Evolutionary conservation across 2,888 invertebrate genomes (phyloP).

Genomic region (Pyrgus malvae): DNA sequence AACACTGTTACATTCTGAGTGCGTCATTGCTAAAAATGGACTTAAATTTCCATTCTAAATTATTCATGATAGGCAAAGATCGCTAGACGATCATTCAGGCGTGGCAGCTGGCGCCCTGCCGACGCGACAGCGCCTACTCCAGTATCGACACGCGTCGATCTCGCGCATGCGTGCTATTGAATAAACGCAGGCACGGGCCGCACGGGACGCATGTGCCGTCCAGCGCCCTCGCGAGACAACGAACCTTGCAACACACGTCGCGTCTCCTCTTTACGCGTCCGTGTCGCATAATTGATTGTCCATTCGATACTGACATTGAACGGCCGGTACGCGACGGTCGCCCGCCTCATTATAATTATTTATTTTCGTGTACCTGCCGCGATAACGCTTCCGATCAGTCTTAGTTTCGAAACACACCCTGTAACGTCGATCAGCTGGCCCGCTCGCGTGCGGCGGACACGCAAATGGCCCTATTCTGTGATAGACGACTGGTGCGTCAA

Average conservation of each 20-base stretch:
- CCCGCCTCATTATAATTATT: constrained; percentile 66
- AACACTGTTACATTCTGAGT: neutral
- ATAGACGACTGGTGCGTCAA: constrained; percentile 43
- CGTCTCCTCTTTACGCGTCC: constrained; percentile 62
- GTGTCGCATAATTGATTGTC: constrained; percentile 78
- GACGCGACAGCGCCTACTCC: constrained; percentile 59
- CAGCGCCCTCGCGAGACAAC: constrained; percentile 45
- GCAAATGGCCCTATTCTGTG: constrained; percentile 49
- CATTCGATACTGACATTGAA: constrained; percentile 79
- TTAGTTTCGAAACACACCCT: constrained; percentile 29
- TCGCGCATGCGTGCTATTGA: constrained; percentile 59
- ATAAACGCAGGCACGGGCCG: constrained; percentile 41
- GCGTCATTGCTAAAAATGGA: constrained; percentile 11
- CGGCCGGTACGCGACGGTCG: constrained; percentile 55
- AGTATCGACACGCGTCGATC: constrained; percentile 37
- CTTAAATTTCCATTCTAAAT: constrained; percentile 14
- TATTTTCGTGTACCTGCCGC: constrained; percentile 63
- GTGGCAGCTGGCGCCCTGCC: constrained; percentile 63
- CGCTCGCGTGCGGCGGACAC: constrained; percentile 33
- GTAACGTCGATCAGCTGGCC: constrained; percentile 48
- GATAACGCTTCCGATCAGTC: constrained; percentile 50
- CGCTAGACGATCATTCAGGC: constrained; percentile 36
- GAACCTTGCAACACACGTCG: constrained; percentile 55
- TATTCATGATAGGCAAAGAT: constrained; percentile 13
- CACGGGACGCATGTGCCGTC: constrained; percentile 58